Base-by-base conservation (phyloP, 2,888 invertebrate genomes). In the Zaprionus lineosus region DNA sequence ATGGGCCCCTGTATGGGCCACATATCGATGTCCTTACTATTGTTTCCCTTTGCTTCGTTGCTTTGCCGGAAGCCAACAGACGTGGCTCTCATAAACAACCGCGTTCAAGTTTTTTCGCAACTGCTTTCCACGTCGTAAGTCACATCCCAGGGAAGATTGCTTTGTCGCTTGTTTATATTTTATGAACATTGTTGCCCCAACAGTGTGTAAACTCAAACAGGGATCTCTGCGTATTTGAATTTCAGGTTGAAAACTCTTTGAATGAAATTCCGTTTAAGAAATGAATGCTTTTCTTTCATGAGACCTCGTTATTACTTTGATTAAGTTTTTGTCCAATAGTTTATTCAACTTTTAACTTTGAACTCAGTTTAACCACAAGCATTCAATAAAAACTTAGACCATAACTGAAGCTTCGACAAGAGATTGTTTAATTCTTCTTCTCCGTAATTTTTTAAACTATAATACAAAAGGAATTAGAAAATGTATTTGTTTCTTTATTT, bases 161-260 rank as follows among this genome's bases (percentile, higher is more conserved):
- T 24, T 62, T 28, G 24, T 33, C 39, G 41, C 8, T 84, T 77
- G 84, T 82, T 77, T 84, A 82, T 84, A 79, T 82, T 77, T 74
- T 82, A 59, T 61, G 67, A 84, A 63, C 55, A 66, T 82, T 77
- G 79, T 84, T 76, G 62, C 46, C 75, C 31, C 72, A 78, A 84
- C 66, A 74, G 77, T 84, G 18, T 31, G 50, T 40, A 33, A 62
- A 51, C 58, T 61, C 64, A 56, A 52, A 73, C 50, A 58, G 55
- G 37, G 37, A 34, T 60, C 56, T 48, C 37, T 46, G 26, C 24
- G 8, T 8, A 39, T 66, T 68, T 60, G 50, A 46, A 53, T 55
- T 40, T 53, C 43, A 52, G 47, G 50, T 43, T 44, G 44, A 37
- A 47, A 72, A 72, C 75, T 61, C 62, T 61, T 50, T 70, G 58